A percentile compares a stretch with the other conserved stretches of the same genome.
These are phyloP conservation scores for Diadumene lineata DNA, from an alignment of 92 coral and sea anemone species.

Conservation along the genomic window DNA sequence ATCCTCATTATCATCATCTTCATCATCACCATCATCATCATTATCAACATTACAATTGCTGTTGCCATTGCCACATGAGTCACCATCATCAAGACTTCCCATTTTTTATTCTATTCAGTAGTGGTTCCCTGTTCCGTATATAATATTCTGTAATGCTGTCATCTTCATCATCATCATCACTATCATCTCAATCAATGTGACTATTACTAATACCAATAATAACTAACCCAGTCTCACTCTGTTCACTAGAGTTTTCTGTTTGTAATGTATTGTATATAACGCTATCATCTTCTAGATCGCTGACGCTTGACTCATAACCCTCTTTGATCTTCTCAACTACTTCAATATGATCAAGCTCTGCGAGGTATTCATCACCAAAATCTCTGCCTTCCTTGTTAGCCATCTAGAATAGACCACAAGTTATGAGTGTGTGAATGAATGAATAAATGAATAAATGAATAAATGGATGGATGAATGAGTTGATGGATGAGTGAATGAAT, in stretches of 20 bases:
- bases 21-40: neutral
- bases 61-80: neutral
- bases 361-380: slow-evolving; percentile 96
- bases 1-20: neutral
- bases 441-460: neutral
- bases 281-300: slow-evolving; percentile 93
- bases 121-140: too few relatives aligned
- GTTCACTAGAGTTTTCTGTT: slow-evolving; percentile 13
- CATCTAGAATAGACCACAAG: slow-evolving; percentile 22
- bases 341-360: slow-evolving; percentile 95
- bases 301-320: slow-evolving; percentile 94
- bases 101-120: too few relatives aligned
- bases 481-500: neutral
- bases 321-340: slow-evolving; percentile 97
- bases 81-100: too few relatives aligned
- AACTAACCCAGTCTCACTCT: slow-evolving; percentile 29
- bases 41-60: neutral
- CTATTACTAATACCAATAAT: neutral
- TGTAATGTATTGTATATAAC: slow-evolving; percentile 74
- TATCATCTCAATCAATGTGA: neutral
- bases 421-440: neutral
- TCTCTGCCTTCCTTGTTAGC: slow-evolving; percentile 88
- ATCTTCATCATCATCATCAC: neutral
- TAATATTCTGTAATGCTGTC: neutral
- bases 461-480: neutral